Evolutionary conservation across 64 coral and sea anemone genomes (phyloP), one percentile per base, ranked within the genome.

Genomic region (Montipora capricornis): DNA sequence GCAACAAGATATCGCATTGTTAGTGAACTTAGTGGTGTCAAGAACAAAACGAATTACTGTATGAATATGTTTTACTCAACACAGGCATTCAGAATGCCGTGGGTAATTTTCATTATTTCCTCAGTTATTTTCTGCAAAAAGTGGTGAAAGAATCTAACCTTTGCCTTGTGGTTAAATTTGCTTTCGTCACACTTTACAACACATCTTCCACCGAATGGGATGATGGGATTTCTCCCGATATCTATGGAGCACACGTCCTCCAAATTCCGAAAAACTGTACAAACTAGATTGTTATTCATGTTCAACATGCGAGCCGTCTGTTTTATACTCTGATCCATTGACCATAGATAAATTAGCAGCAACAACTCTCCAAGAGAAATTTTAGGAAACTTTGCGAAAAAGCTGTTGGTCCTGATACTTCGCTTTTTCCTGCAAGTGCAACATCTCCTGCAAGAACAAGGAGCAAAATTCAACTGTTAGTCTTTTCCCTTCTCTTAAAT

Each of bases 361-460:
- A 24, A 24, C 24, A 24, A 24, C 24, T 24, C 24, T 24, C 24
- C 24, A 24, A 24, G 24, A 24, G 24, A 24, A 24, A 24, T 24
- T 24, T 24, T 24, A 24, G 24, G 52, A 77, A 75, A 76, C 29
- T 76, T 14, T 8, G 15, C 71, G 64, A 89, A 89, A 64, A 89
- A 89, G 49, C n/a, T 78, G 47, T 71, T 71, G 17, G 20, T 76
- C 78, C 87, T 77, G 14, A 89, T 19, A 29, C 87, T 55, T 5
- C 11, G 75, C 48, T 90, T 90, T 22, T 67, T 47, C 14, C 47
- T 44, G 76, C 75, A 90, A 26, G 50, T 29, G 45, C 71, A 4
- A 64, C 88, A 90, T 90, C 88, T 90, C 88, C 88, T 76, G 45
- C 57, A 77, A 79, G 13, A 19, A 90, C 47, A 49, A 62, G 60